Evolutionary conservation across 2,888 invertebrate genomes (phyloP).

Genomic region (Ophioninae sp.): DNA sequence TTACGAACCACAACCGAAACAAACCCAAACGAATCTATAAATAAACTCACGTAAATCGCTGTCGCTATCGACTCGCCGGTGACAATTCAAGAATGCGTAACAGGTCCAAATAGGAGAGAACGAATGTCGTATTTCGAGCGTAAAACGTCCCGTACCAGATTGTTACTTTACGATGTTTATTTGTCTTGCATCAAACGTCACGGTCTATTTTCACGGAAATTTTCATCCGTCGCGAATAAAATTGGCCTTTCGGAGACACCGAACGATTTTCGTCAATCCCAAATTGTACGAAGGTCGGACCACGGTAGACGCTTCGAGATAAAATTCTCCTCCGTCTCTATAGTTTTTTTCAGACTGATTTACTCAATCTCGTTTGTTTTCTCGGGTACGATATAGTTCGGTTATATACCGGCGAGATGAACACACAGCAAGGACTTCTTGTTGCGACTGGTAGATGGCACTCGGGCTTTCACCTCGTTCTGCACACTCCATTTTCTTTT

Average conservation of each 20-base stretch:
- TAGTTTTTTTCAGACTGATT: constrained; percentile 43
- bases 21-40: too few species aligned
- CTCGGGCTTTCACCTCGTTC: constrained; percentile 45
- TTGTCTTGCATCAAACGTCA: too few species aligned
- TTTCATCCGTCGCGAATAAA: background rate
- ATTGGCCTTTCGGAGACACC: background rate
- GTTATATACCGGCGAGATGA: constrained; percentile 28
- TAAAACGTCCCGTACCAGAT: background rate
- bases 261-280: background rate
- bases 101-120: too few species aligned
- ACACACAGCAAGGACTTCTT: constrained; percentile 24
- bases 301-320: background rate
- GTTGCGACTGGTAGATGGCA: constrained; percentile 49
- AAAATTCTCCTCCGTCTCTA: constrained; percentile 7
- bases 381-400: constrained; percentile 8
- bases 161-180: background rate
- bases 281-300: background rate
- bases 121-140: background rate
- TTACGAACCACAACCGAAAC: too few species aligned
- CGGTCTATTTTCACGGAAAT: background rate
- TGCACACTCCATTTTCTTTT: constrained; percentile 53
- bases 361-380: constrained; percentile 43
- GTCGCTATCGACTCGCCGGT: too few species aligned
- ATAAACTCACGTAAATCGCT: too few species aligned
- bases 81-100: too few species aligned